Evolutionary conservation across 2,888 invertebrate genomes (phyloP).

Genomic region (Dynastes maya): DNA sequence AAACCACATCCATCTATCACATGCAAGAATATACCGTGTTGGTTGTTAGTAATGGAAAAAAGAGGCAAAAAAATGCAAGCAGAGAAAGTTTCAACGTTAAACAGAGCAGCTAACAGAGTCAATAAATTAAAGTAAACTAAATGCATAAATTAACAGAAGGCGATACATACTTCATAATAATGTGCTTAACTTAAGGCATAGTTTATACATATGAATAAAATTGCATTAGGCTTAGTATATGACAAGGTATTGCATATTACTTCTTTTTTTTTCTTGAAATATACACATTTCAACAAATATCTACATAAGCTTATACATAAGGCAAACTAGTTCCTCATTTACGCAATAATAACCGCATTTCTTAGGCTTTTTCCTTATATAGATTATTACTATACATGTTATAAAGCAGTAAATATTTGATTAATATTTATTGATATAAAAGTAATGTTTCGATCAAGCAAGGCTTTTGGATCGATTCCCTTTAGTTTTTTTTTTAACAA

Average conservation of each 20-base stretch:
- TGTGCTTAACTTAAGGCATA: not conserved
- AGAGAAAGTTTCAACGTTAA: not conserved
- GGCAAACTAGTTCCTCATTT: too few species aligned
- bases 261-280: not conserved
- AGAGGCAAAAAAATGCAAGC: too few species aligned
- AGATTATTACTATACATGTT: too few species aligned
- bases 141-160: conserved; percentile 11
- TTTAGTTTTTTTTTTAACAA: not conserved
- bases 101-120: not conserved
- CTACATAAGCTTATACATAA: not conserved
- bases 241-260: conserved; percentile 3
- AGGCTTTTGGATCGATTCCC: too few species aligned
- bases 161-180: not conserved
- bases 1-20: too few species aligned
- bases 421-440: not conserved
- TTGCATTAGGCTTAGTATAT: not conserved
- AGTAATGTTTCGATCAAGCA: too few species aligned
- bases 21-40: too few species aligned
- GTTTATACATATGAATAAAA: conserved; percentile 1
- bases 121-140: conserved; percentile 1
- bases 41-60: too few species aligned
- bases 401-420: too few species aligned
- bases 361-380: not conserved
- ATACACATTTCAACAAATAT: conserved; percentile 12
- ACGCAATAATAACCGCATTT: not conserved